Base-by-base conservation (phyloP, 1,140 invertebrate species). In the Nasonia vitripennis region DNA sequence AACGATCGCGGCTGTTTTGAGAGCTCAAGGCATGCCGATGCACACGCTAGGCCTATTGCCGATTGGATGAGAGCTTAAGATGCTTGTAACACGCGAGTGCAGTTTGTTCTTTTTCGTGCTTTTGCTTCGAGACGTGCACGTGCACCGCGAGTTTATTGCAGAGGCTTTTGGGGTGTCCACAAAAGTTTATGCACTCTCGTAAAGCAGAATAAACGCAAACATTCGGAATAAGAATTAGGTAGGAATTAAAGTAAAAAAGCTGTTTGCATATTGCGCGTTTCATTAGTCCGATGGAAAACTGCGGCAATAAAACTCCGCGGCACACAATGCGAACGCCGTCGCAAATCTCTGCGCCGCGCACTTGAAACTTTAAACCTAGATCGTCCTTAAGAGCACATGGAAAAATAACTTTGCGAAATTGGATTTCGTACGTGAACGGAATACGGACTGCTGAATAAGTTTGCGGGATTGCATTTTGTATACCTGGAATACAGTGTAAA, bases 31-130 rank as follows among this genome's bases (percentile, higher is more conserved):
- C 51, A 55, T 55, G 5, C 51, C 4, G 17, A 55, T 55, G 20
- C 41, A 78, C 75, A 78, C 75, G 41, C 75, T 23, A 78, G 20
- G 23, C 20, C 74, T 20, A n/a, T 75, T 75, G 17, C 37, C 37
- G 17, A 45, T 75, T 75, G 23, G 3, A 55, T 62, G 0, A 7
- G 20, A 55, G 1, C 17, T 12, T 14, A 55, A 55, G 17, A 55
- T 0, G 48, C 5, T 37, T 37, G 5, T 10, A 55, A 5, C 51
- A 55, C 51, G 51, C 51, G 48, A 51, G 48, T 51, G 14, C 10
- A 14, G 14, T 51, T 51, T 51, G 14, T 51, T 51, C 48, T 51
- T 51, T 51, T 51, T 14, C 12, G 3, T 17, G 48, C 48, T 0
- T 51, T 17, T 4, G 4, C 9, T 10, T 51, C 12, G 2, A 14